Evolutionary conservation across 2,797 vertebrate species (phyloP).

Genomic region (Agapornis canus): DNA sequence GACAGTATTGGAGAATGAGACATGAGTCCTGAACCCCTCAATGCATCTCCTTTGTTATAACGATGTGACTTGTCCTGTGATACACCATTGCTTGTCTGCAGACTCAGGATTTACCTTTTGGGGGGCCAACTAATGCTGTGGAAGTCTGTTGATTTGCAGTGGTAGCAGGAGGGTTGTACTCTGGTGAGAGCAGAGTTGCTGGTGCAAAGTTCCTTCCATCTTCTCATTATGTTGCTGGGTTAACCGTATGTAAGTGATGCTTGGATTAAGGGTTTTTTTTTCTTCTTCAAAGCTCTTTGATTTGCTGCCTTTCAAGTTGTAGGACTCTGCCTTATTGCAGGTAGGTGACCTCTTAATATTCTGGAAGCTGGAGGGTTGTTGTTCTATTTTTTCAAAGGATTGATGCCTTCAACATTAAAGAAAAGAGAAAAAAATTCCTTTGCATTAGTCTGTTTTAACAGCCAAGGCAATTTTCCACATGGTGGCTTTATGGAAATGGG

Average conservation of each 20-base stretch:
- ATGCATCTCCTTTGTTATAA: neutral
- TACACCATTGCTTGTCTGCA: neutral
- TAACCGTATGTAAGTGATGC: neutral
- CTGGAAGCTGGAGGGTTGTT: neutral
- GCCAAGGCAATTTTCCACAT: slow-evolving; percentile 86
- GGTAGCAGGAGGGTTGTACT: neutral
- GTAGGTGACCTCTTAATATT: slow-evolving; percentile 50
- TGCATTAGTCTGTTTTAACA: slow-evolving; percentile 84
- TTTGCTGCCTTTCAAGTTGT: slow-evolving; percentile 12
- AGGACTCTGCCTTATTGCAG: slow-evolving; percentile 1
- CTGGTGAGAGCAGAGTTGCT: neutral
- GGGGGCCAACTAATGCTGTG: too few species aligned
- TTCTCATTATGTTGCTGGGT: neutral
- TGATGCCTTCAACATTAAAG: slow-evolving; percentile 39
- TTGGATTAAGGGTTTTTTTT: neutral
- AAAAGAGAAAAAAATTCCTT: slow-evolving; percentile 40
- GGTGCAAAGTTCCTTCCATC: neutral
- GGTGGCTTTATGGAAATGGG: slow-evolving; percentile 85
- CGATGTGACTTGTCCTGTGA: neutral
- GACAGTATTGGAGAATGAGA: fast-evolving
- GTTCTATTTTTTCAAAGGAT: neutral
- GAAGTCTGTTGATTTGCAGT: neutral
- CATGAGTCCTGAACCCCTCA: neutral
- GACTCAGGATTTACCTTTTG: neutral
- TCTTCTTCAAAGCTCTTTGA: neutral